Conservation (phyloP, 2,888 invertebrate genomes). For the Xanthia togata region DNA sequence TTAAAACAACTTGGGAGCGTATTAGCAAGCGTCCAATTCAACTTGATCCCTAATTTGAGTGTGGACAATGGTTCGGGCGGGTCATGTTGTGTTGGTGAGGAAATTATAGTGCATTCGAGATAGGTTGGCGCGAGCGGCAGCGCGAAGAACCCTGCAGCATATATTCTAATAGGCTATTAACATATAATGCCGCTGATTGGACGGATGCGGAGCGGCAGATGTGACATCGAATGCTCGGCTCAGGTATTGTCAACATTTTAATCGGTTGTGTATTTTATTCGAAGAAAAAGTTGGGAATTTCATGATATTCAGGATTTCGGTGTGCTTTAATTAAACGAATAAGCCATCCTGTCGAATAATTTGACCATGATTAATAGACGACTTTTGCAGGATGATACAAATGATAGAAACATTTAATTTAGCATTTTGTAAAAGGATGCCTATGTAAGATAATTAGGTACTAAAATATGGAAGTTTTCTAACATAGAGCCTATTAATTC, state of each 20-base stretch:
- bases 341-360: neutral
- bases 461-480: neutral
- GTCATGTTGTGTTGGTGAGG: slow-evolving; percentile 71
- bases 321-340: neutral
- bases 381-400: neutral
- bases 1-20: slow-evolving; percentile 59
- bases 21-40: slow-evolving; percentile 72
- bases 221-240: slow-evolving; percentile 78
- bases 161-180: slow-evolving; percentile 91
- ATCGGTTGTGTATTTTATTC: neutral
- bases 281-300: neutral
- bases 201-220: slow-evolving; percentile 88
- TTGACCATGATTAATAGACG: neutral
- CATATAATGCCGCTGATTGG: slow-evolving; percentile 92
- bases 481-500: neutral
- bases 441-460: no score
- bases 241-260: slow-evolving; percentile 77
- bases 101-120: slow-evolving; percentile 73
- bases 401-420: no score
- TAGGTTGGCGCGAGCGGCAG: slow-evolving; percentile 76
- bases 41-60: slow-evolving; percentile 64
- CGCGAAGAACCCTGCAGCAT: slow-evolving; percentile 84
- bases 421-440: neutral
- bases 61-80: slow-evolving; percentile 48
- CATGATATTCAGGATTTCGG: neutral